Conservation (phyloP, 2,113 vertebrate species). For the Vulpes ferrilata region DNA sequence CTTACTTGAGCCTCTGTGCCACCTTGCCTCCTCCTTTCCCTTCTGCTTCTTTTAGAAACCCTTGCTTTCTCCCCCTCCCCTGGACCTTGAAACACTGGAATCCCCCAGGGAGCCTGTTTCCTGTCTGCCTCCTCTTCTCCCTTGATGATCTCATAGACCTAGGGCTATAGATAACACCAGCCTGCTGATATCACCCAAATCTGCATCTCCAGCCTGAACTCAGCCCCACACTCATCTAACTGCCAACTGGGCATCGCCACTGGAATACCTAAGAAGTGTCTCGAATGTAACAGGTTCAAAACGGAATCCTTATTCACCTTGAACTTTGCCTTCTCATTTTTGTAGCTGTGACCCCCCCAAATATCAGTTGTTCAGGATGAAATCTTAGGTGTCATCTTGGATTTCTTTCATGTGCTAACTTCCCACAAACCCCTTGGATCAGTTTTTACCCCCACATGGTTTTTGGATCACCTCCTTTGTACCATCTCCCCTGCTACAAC, state of each 20-base stretch:
- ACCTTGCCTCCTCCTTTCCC: not conserved
- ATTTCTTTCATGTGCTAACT: not conserved
- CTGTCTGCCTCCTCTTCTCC: not conserved
- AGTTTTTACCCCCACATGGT: not conserved
- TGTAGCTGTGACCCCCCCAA: not conserved
- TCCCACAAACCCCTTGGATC: not conserved
- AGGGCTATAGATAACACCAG: not conserved
- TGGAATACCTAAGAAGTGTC: not conserved
- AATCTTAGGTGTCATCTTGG: not conserved
- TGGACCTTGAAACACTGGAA: not conserved
- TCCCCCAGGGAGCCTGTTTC: not conserved
- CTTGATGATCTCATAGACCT: not conserved
- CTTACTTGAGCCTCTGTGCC: not conserved
- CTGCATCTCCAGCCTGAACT: not conserved
- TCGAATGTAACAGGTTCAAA: not conserved
- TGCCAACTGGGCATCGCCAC: not conserved
- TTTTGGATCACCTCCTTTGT: not conserved
- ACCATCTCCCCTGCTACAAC: too few species aligned
- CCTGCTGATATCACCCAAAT: not conserved
- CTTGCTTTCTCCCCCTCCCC: not conserved
- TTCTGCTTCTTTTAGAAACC: not conserved
- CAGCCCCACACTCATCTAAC: not conserved
- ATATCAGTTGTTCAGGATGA: not conserved
- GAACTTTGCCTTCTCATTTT: not conserved
- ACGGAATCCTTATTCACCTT: not conserved